Percentiles rank a stretch among this genome's conserved stretches.
Conservation (phyloP, 2,888 invertebrate species). For the Lordiphosa andalusiaca region DNA sequence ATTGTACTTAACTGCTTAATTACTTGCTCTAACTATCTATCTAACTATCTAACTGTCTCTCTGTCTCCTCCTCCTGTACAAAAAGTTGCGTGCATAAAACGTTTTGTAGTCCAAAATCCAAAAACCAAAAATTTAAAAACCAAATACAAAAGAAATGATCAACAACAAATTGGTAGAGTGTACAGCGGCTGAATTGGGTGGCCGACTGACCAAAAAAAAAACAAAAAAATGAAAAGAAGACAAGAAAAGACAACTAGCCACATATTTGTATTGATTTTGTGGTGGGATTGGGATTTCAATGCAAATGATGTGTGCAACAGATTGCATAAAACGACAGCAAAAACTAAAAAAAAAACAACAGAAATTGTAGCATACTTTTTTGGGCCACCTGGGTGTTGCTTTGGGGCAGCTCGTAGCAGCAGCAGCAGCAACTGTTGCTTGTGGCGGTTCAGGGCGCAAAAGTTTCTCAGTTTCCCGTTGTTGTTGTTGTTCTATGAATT, state of each 20-base stretch:
- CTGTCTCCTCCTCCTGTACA: constrained; percentile 32
- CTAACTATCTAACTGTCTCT: constrained; percentile 2
- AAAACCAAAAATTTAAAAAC: no score
- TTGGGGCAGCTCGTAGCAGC: no score
- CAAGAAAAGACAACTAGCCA: neutral
- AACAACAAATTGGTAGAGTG: constrained; percentile 21
- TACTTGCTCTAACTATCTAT: neutral
- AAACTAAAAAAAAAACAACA: neutral
- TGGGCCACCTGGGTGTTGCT: neutral
- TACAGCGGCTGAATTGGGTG: constrained; percentile 27
- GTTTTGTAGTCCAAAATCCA: constrained; percentile 21
- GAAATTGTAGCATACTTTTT: neutral
- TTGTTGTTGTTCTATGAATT: no score
- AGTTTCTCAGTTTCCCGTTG: no score
- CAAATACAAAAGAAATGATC: neutral
- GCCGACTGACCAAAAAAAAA: neutral
- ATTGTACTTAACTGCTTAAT: constrained; percentile 31
- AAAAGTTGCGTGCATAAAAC: constrained; percentile 37
- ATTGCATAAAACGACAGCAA: constrained; percentile 8
- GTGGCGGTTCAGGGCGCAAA: no score
- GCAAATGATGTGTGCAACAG: no score
- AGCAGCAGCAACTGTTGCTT: no score
- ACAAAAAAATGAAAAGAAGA: neutral
- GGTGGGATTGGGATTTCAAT: no score
- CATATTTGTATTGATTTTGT: no score